These are phyloP conservation scores for Tortricodes alternella DNA, from an alignment of 2,888 invertebrate genomes.

Conservation along the genomic window DNA sequence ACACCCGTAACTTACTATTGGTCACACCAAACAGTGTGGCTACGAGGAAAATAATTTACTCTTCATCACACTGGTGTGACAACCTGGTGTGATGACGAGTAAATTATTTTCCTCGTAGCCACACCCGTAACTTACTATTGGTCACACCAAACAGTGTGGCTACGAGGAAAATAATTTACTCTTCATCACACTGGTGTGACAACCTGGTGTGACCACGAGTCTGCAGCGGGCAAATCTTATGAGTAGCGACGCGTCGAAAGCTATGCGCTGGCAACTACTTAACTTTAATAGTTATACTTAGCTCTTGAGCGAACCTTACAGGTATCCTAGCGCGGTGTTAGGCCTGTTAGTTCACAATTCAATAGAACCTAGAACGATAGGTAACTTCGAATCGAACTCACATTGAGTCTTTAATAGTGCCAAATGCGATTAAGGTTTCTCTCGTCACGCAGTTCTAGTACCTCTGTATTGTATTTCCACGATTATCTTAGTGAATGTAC, in stretches of 20 bases:
- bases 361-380: constrained; percentile 37
- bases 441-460: constrained; percentile 27
- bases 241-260: constrained; percentile 23
- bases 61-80: no score
- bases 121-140: no score
- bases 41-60: no score
- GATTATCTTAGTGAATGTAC: not conserved
- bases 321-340: constrained; percentile 41
- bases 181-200: no score
- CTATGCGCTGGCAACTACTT: constrained; percentile 15
- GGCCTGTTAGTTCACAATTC: constrained; percentile 42
- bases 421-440: constrained; percentile 37
- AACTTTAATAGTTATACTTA: constrained; percentile 35
- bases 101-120: no score
- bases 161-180: no score
- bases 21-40: no score
- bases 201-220: not conserved
- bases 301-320: constrained; percentile 42
- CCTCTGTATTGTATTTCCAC: constrained; percentile 29
- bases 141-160: no score
- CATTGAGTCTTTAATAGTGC: constrained; percentile 44
- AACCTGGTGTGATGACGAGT: no score
- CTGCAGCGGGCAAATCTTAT: constrained; percentile 29
- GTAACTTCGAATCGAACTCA: constrained; percentile 45
- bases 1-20: no score